Percentiles rank a stretch among this genome's conserved stretches.
Evolutionary conservation across 2,888 invertebrate genomes (phyloP).

Genomic region (Didymodactylos carnosus): DNA sequence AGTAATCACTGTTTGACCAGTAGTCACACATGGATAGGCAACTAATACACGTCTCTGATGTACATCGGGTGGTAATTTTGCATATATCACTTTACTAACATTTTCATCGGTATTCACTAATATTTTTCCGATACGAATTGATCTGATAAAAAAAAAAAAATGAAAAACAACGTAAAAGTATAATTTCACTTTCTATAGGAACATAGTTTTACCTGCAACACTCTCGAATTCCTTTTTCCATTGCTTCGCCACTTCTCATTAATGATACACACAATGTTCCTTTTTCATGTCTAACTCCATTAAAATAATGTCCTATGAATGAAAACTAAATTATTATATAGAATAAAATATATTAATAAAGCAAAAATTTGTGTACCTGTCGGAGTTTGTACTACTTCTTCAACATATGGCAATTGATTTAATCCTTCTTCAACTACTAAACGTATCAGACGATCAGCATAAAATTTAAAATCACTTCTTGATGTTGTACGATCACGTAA

Average conservation of each 20-base stretch:
- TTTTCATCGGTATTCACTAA: conserved; percentile 84
- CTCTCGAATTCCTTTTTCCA: conserved; percentile 62
- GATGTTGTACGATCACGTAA: conserved; percentile 40
- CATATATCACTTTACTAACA: conserved; percentile 72
- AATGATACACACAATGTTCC: conserved; percentile 97
- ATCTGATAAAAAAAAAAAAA: conserved; percentile 36
- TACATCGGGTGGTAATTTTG: conserved; percentile 89
- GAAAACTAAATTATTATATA: not conserved
- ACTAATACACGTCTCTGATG: conserved; percentile 63
- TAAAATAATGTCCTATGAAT: conserved; percentile 59
- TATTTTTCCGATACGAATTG: conserved; percentile 93
- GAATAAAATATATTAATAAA: not conserved
- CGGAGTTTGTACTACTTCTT: conserved; percentile 72
- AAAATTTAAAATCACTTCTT: conserved; percentile 90
- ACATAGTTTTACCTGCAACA: conserved; percentile 54
- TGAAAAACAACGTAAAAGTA: too few species aligned
- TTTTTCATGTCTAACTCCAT: conserved; percentile 78
- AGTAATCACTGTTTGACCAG: conserved; percentile 6
- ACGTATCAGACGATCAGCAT: conserved; percentile 80
- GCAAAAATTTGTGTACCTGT: conserved; percentile 52
- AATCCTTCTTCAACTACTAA: conserved; percentile 91
- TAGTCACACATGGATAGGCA: conserved; percentile 79
- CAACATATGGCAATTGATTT: conserved; percentile 80
- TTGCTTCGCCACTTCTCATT: conserved; percentile 64
- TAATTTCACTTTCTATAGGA: too few species aligned